Base-by-base conservation (phyloP, 2,797 vertebrate species). In the Nyctalus aviator region DNA sequence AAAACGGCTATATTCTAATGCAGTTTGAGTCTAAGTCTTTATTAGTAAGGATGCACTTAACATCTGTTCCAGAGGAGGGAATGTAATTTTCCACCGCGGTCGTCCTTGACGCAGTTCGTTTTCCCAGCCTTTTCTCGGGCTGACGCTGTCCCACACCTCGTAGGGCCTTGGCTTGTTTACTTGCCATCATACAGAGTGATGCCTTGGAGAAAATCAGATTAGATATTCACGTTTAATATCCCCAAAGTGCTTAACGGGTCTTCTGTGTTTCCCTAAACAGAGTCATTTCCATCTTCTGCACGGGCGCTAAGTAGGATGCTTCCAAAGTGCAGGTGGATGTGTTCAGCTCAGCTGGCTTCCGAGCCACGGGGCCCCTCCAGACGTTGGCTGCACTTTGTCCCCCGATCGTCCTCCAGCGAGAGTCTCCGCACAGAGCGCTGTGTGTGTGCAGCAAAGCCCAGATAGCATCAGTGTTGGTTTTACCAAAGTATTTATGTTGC, bases 1-100 rank as follows among this genome's bases (percentile, higher is more conserved):
- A 97, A 96, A 97, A 91, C 55, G 59, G 68, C 95, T 94, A 72
- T 84, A 96, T 96, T 92, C 62, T 95, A 97, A 96, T 87, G 50
- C 44, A 84, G 86, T 95, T 95, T 86, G 73, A 93, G 48, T 94
- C 90, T 86, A 94, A 91, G 71, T 94, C 83, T 96, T 93, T 95
- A 95, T 96, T 95, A 96, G 88, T 82, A 59, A 94, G 79, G 72
- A 64, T 88, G 76, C 88, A 68, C 50, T 87, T 95, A 96, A 95
- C 94, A 84, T 96, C 96, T 96, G 95, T 95, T 96, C 90, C 50
- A 30, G 76, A 95, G 81, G 84, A 75, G 79, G 46, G 77, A 96
- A 96, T 95, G 37, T 68, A 71, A 97, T 97, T 93, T 95, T 95
- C 93, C 92, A 37, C 55, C 72, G 83, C 76, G 76, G 90, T 90